Base-by-base conservation (phyloP, 2,113 vertebrate genomes). In the Proterorhinus semilunaris region DNA sequence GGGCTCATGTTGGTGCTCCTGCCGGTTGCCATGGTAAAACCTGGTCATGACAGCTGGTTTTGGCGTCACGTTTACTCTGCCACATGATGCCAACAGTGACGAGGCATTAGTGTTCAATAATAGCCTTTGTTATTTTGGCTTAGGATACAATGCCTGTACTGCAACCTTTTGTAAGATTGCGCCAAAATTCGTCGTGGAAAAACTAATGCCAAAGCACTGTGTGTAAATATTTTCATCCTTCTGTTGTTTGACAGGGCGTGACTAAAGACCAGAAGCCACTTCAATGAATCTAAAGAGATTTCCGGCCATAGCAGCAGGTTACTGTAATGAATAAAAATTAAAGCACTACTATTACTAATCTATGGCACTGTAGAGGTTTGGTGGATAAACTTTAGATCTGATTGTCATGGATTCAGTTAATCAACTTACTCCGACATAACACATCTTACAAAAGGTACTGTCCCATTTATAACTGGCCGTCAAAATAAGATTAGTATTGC, bases 191-290 rank as follows among this genome's bases (percentile, higher is more conserved):
- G 65, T 49, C 65, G 59, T 72, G 51, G 61, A 79, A 52, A 78
- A 59, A 36, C 71, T 83, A 78, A 65, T 82, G 82, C 72, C 80
- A 88, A 88, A 86, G 76, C 57, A 55, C 45, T 6, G 43, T 27
- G 65, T 79, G 15, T 48, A 36, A 63, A 10, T 7, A 1, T 78
- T 68, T 48, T 63, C 43, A 54, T 67, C 62, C 27, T 69, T 62
- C 46, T 10, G 48, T 63, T 64, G 10, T 57, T 81, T 11, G 15
- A 54, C 36, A 57, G 52, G 48, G 16, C 15, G 69, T 8, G 43
- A 76, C 16, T 69, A 62, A 66, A 27, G 58, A 44, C 54, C 10
- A 52, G 51, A 48, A 45, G 44, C 52, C 7, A 45, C 44, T 6
- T 47, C 17, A 17, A 13, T 43, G 15, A 71, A 42, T 74, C 21